These are phyloP conservation scores for Leptonema lineaticorne DNA, from an alignment of 1,140 invertebrate species.

Conservation along the genomic window DNA sequence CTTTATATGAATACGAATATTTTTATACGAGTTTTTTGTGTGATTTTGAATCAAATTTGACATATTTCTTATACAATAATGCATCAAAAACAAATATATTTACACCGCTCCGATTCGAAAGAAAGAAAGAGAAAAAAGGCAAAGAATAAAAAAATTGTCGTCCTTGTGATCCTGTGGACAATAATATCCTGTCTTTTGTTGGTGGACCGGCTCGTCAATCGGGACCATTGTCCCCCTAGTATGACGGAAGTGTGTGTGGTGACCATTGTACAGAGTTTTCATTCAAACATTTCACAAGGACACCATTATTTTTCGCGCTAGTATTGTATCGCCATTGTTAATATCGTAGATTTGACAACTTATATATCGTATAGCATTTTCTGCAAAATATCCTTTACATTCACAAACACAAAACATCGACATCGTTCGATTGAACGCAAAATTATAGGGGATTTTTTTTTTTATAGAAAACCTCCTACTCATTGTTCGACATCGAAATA, in stretches of 20 bases:
- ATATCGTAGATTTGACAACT: slow-evolving; percentile 1
- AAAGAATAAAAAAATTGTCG: background rate
- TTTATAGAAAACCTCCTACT: too few relatives aligned
- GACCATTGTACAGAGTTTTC: slow-evolving; percentile 8
- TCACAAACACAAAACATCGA: too few relatives aligned
- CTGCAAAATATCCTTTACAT: too few relatives aligned
- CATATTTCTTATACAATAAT: background rate
- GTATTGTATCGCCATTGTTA: background rate
- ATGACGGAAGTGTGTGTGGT: slow-evolving; percentile 2
- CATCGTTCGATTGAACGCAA: too few relatives aligned
- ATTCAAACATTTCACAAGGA: slow-evolving; percentile 16
- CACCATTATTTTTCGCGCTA: slow-evolving; percentile 8
- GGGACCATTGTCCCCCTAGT: background rate
- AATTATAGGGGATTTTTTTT: too few relatives aligned
- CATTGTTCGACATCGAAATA: too few relatives aligned
- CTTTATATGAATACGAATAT: too few relatives aligned
- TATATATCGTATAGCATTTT: too few relatives aligned
- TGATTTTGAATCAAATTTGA: background rate
- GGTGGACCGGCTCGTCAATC: background rate
- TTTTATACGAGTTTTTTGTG: background rate
- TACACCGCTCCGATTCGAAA: background rate
- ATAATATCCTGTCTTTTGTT: slow-evolving; percentile 5
- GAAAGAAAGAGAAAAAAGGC: background rate
- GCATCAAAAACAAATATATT: background rate
- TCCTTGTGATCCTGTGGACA: slow-evolving; percentile 10